Evolutionary conservation across 2,113 vertebrate genomes (phyloP).

Genomic region (Motacilla alba): DNA sequence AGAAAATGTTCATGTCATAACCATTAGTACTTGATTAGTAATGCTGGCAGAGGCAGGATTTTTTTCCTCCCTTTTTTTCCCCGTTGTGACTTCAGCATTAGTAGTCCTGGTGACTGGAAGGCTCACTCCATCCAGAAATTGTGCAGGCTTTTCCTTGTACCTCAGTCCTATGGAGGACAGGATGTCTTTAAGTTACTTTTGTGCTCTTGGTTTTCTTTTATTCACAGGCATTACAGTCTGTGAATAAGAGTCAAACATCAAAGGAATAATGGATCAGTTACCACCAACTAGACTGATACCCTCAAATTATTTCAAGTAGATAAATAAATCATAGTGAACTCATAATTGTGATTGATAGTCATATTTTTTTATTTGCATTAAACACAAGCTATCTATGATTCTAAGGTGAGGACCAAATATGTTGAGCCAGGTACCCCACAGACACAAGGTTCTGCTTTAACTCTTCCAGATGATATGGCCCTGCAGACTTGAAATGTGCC

Average conservation of each 20-base stretch:
- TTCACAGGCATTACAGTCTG: not conserved
- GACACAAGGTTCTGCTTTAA: not conserved
- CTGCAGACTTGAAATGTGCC: not conserved
- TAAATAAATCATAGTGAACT: not conserved
- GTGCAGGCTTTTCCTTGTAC: not conserved
- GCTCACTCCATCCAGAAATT: not conserved
- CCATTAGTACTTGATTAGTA: not conserved
- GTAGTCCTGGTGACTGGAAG: not conserved
- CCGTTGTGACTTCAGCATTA: not conserved
- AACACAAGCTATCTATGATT: not conserved
- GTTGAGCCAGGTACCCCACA: not conserved
- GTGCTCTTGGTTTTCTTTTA: not conserved
- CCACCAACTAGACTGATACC: not conserved
- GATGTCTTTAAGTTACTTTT: fast-evolving
- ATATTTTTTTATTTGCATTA: not conserved
- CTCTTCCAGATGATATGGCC: not conserved
- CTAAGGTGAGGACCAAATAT: not conserved
- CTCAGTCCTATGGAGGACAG: not conserved
- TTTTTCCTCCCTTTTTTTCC: not conserved
- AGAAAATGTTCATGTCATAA: not conserved
- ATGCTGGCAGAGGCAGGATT: not conserved
- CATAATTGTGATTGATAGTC: not conserved
- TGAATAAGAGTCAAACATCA: not conserved
- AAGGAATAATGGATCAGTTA: not conserved
- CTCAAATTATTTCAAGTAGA: not conserved